Conservation (phyloP, 2,113 vertebrate genomes). For the Phoxinus phoxinus region DNA sequence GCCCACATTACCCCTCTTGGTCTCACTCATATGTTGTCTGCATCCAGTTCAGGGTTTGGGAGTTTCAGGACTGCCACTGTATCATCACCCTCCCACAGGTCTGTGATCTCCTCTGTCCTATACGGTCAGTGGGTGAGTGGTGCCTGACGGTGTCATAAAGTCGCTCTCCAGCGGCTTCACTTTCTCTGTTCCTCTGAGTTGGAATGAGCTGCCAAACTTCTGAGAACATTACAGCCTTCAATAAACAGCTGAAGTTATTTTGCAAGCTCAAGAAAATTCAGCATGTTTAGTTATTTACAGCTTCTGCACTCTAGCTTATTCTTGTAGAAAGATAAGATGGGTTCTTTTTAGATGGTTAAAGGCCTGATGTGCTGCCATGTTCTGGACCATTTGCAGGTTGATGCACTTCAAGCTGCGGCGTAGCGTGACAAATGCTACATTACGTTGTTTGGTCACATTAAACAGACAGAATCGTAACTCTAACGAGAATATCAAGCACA, state of each 20-base stretch:
- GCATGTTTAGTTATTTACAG: not conserved
- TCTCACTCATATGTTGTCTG: not conserved
- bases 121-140: no score
- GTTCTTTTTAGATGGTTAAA: not conserved
- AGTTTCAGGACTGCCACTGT: not conserved
- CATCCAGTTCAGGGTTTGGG: not conserved
- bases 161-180: not conserved
- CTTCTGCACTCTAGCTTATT: not conserved
- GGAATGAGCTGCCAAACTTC: not conserved
- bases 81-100: not conserved
- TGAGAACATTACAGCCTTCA: no score
- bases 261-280: not conserved
- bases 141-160: no score
- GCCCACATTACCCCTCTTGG: not conserved
- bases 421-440: not conserved
- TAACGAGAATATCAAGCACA: not conserved
- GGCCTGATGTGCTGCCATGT: not conserved
- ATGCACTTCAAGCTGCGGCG: not conserved
- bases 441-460: not conserved
- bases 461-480: not conserved
- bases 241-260: no score
- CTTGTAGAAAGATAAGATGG: not conserved
- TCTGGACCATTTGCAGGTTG: not conserved
- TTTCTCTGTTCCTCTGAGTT: not conserved
- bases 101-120: no score